A percentile compares a stretch with the other conserved stretches of the same genome.
phyloP scores from a whole-genome alignment of 1,140 invertebrate genomes.

The Aphidius gifuensis region DNA sequence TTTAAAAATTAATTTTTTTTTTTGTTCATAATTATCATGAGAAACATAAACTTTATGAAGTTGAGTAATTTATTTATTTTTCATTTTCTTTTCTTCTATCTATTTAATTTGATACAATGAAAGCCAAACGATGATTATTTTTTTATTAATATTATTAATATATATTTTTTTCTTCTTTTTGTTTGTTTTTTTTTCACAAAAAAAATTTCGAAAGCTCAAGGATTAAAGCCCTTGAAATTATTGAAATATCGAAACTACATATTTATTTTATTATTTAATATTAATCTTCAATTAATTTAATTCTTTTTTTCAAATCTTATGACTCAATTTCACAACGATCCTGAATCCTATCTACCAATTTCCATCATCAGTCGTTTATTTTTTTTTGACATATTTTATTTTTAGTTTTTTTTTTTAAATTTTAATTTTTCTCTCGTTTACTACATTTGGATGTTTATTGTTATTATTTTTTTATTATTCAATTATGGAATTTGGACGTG shows the following conservation, averaged over 20 bases:
- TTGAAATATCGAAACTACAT: neutral
- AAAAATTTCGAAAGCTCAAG: too few species aligned
- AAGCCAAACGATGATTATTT: too few species aligned
- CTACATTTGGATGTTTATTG: conserved; percentile 37
- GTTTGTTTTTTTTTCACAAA: too few species aligned
- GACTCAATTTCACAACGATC: conserved; percentile 11
- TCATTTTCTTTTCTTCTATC: too few species aligned
- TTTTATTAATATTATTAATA: too few species aligned
- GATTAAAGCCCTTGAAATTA: too few species aligned
- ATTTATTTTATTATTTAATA: conserved; percentile 1
- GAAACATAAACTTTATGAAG: neutral
- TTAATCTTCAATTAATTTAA: conserved; percentile 2
- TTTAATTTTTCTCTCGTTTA: conserved; percentile 31
- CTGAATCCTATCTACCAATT: conserved; percentile 26
- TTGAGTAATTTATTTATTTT: too few species aligned
- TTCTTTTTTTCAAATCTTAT: too few species aligned
- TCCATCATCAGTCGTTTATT: conserved; percentile 25
- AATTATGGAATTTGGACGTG: conserved; percentile 48
- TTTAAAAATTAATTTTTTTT: conserved; percentile 9
- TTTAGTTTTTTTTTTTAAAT: conserved; percentile 26
- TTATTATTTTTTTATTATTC: conserved; percentile 22
- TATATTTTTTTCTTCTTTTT: too few species aligned
- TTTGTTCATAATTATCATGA: neutral
- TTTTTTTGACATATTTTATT: conserved; percentile 20
- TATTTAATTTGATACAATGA: too few species aligned